Conservation (phyloP, 1,140 invertebrate genomes). For the Psilanteris sp. region DNA sequence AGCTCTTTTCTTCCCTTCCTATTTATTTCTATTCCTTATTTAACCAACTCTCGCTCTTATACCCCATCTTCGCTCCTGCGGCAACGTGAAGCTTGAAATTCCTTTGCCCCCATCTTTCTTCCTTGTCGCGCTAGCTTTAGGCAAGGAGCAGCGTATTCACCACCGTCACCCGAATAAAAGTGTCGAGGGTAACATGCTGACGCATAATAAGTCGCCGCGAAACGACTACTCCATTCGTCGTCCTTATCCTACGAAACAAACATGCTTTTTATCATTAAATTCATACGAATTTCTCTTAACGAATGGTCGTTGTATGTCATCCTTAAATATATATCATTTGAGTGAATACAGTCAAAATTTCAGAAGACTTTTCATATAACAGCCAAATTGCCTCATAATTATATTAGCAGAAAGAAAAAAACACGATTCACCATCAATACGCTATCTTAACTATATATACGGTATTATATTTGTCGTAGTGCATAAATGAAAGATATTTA, state of each 20-base stretch:
- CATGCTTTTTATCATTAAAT: constrained; percentile 58
- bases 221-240: constrained; percentile 60
- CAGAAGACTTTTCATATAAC: neutral
- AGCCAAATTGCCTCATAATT: no score
- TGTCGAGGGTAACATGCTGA: constrained; percentile 71
- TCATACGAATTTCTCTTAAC: constrained; percentile 47
- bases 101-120: constrained; percentile 38
- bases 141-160: constrained; percentile 43
- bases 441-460: no score
- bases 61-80: constrained; percentile 67
- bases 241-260: constrained; percentile 55
- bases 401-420: no score
- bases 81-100: constrained; percentile 60
- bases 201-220: constrained; percentile 66
- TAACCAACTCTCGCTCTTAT: constrained; percentile 72
- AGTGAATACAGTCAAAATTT: constrained; percentile 15
- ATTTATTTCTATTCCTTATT: constrained; percentile 80
- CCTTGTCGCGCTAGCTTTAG: constrained; percentile 32
- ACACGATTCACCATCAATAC: no score
- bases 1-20: constrained; percentile 79
- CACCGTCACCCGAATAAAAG: constrained; percentile 69
- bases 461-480: no score
- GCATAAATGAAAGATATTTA: no score
- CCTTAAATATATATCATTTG: constrained; percentile 45
- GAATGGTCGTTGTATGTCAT: constrained; percentile 17